Percentiles rank a stretch among this genome's conserved stretches.
These are phyloP conservation scores for Phyllotreta cruciferae DNA, from an alignment of 2,888 invertebrate species.

Conservation along the genomic window DNA sequence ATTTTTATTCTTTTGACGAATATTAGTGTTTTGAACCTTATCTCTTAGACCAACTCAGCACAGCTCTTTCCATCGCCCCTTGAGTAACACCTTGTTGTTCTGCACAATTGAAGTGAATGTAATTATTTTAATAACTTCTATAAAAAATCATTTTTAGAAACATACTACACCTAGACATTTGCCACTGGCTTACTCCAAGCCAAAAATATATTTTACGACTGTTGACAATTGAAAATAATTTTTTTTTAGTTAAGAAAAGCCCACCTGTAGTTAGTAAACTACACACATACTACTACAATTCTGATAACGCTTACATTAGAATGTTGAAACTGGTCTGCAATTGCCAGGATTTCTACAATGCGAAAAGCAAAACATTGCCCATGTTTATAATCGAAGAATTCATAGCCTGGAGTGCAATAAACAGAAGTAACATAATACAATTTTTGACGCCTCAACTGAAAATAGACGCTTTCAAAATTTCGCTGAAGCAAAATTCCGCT, in stretches of 20 bases:
- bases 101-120: too few species aligned
- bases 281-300: slow-evolving; percentile 52
- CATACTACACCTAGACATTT: too few species aligned
- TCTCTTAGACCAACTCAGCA: too few species aligned
- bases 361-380: slow-evolving; percentile 69
- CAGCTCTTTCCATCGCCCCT: too few species aligned
- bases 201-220: too few species aligned
- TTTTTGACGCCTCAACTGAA: slow-evolving; percentile 66
- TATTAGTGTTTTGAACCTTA: too few species aligned
- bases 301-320: slow-evolving; percentile 68
- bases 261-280: slow-evolving; percentile 55
- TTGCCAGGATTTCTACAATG: slow-evolving; percentile 68
- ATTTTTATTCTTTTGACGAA: too few species aligned
- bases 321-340: slow-evolving; percentile 67
- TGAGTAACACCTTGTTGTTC: too few species aligned
- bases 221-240: too few species aligned
- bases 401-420: slow-evolving; percentile 61
- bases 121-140: too few species aligned
- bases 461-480: slow-evolving; percentile 75
- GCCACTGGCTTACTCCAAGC: too few species aligned
- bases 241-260: slow-evolving; percentile 59
- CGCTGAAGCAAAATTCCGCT: slow-evolving; percentile 71
- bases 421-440: slow-evolving; percentile 59
- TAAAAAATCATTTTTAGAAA: too few species aligned
- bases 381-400: slow-evolving; percentile 70